Evolutionary conservation across 30 jellyfish, hydroid and myxozoan genomes (phyloP), one percentile per base, ranked within the genome.

Genomic region (Cassiopea xamachana): DNA sequence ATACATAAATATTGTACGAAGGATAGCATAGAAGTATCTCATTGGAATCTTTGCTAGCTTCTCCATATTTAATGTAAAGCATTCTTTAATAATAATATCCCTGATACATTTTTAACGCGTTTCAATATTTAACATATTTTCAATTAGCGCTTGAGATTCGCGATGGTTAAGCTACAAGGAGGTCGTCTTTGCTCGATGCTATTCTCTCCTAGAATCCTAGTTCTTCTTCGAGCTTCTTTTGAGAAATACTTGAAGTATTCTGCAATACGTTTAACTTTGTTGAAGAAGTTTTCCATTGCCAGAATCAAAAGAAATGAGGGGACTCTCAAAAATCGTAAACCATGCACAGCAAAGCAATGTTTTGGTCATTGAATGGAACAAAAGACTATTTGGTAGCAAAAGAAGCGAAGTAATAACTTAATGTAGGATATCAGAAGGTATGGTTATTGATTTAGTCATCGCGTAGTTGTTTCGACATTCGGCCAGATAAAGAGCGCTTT

Each of bases 91-190:
- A 81, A 79, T 90, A 83, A 90, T 51, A 75, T 82, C 86, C 86
- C 97, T 82, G 89, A 75, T 90, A 90, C 97, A 90, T 90, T 90
- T 90, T 90, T 90, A 90, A 90, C 94, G 89, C 72, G 49, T 49
- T 87, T 76, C 84, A 60, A 61, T 87, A 87, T 79, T 73, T 79
- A 87, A 77, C 84, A 81, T 60, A 78, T 76, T 76, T 72, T 27
- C 71, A 68, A 48, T 55, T 51, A 83, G 77, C 77, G 47, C 58
- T 83, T 27, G 58, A 6, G 88, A 58, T 51, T 79, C 61, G 46
- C 45, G 9, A 45, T 2, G 18, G 80, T 71, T 4, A n/a, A 16
- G 80, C 80, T 27, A 71, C 10, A n/a, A 43, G 39, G 48, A 71
- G 55, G 80, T 14, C 80, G 80, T 27, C 2, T 71, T 4, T 55